Percentiles rank a stretch among this genome's conserved stretches.
Evolutionary conservation across 2,888 invertebrate genomes (phyloP).

Genomic region (Drosophila antonietae): DNA sequence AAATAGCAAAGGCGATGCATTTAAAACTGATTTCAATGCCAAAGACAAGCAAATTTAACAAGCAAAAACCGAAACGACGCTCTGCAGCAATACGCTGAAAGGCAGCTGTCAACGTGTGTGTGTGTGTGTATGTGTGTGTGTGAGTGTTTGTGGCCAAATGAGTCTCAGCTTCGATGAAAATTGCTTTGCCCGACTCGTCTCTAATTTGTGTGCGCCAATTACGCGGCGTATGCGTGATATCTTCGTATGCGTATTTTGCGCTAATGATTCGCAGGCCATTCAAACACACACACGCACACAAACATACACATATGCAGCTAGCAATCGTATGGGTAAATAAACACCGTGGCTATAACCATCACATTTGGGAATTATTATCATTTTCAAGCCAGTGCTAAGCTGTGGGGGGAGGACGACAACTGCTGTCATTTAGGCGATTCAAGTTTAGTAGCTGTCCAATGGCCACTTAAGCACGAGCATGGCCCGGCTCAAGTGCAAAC

Average conservation of each 20-base stretch:
- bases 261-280: conserved; percentile 32
- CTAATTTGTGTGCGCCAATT: conserved; percentile 41
- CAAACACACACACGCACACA: neutral
- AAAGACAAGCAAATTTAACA: conserved; percentile 12
- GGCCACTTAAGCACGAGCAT: conserved; percentile 47
- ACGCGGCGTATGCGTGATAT: conserved; percentile 29
- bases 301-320: neutral
- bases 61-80: conserved; percentile 1
- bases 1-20: conserved; percentile 28
- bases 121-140: neutral
- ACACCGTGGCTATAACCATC: conserved; percentile 26
- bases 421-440: conserved; percentile 31
- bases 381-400: conserved; percentile 26
- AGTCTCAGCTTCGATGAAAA: conserved; percentile 3
- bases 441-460: conserved; percentile 24
- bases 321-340: conserved; percentile 13
- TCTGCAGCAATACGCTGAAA: conserved; percentile 4
- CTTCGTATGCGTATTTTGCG: conserved; percentile 33
- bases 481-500: conserved; percentile 36
- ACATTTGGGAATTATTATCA: conserved; percentile 31
- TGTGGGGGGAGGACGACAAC: conserved; percentile 24
- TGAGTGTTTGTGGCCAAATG: neutral
- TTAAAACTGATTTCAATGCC: conserved; percentile 24
- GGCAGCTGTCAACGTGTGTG: conserved; percentile 11
- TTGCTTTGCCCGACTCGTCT: conserved; percentile 17